Conservation (phyloP, 1,140 invertebrate species). For the Leptoteleia sp. region DNA sequence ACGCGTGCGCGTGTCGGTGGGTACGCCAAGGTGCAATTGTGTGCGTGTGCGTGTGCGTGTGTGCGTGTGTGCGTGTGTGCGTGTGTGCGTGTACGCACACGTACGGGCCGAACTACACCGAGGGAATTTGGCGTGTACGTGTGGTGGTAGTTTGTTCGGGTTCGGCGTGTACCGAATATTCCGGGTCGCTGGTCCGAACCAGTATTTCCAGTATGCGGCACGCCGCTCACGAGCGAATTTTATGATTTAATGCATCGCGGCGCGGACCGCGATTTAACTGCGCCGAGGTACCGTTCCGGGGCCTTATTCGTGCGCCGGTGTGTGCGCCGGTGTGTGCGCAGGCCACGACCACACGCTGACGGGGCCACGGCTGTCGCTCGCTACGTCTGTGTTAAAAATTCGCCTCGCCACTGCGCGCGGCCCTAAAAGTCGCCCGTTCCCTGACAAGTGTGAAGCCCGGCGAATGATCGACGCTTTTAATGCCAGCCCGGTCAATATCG, state of each 20-base stretch:
- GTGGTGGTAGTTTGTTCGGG: conserved; percentile 17
- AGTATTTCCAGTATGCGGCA: conserved; percentile 65
- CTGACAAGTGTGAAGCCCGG: conserved; percentile 29
- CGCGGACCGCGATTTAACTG: conserved; percentile 59
- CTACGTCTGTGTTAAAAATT: conserved; percentile 25
- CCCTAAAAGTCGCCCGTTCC: background rate
- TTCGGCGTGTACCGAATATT: conserved; percentile 62
- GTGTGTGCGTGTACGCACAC: too few species aligned
- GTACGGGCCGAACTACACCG: too few species aligned
- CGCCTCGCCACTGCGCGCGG: conserved; percentile 1
- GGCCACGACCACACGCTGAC: conserved; percentile 11
- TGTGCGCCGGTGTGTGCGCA: conserved; percentile 1
- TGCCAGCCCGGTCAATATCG: background rate
- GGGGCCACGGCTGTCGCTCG: background rate
- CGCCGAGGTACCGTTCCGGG: conserved; percentile 53
- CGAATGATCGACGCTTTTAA: conserved; percentile 8
- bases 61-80: too few species aligned
- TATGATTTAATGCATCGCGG: conserved; percentile 68
- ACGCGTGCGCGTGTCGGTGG: background rate
- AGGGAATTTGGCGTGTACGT: too few species aligned
- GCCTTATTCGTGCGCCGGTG: conserved; percentile 17
- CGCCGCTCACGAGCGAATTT: conserved; percentile 68
- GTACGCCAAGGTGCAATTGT: too few species aligned
- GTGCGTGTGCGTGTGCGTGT: too few species aligned
- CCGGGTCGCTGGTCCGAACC: conserved; percentile 58